phyloP scores from a whole-genome alignment of 2,888 invertebrate genomes.

The Sminthurinus aureus region DNA sequence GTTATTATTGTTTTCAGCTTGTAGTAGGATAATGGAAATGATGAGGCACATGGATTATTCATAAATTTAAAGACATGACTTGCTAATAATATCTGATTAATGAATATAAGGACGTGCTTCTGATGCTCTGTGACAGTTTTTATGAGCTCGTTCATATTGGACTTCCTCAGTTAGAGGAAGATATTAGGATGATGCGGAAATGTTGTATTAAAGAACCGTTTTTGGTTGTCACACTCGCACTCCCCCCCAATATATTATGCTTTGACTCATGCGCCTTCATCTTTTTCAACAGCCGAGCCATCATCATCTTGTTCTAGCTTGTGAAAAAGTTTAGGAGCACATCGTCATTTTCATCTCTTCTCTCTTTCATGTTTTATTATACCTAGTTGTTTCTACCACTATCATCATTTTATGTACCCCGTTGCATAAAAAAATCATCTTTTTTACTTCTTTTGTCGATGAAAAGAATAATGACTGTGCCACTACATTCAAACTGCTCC shows the following conservation, averaged over 20 bases:
- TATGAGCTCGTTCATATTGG: conserved; percentile 32
- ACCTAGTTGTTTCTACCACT: background rate
- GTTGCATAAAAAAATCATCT: background rate
- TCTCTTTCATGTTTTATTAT: background rate
- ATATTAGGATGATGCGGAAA: conserved; percentile 36
- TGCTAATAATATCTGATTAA: background rate
- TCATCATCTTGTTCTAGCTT: conserved; percentile 1
- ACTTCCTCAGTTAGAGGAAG: conserved; percentile 32
- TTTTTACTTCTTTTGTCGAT: background rate
- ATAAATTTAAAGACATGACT: background rate
- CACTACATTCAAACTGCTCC: background rate
- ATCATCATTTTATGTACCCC: background rate
- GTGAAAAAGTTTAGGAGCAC: background rate
- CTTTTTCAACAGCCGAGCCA: conserved; percentile 23
- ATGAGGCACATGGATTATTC: background rate
- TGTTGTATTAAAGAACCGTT: conserved; percentile 36
- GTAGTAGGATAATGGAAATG: background rate
- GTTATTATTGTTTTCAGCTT: no score
- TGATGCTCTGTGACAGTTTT: conserved; percentile 30
- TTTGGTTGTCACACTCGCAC: conserved; percentile 31
- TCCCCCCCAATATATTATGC: background rate
- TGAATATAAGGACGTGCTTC: conserved; percentile 8
- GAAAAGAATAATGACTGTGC: background rate
- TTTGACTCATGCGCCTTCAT: conserved; percentile 24
- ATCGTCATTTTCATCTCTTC: background rate